phyloP scores from a whole-genome alignment of 2,888 invertebrate genomes.

The Ganaspis brasiliensis region DNA sequence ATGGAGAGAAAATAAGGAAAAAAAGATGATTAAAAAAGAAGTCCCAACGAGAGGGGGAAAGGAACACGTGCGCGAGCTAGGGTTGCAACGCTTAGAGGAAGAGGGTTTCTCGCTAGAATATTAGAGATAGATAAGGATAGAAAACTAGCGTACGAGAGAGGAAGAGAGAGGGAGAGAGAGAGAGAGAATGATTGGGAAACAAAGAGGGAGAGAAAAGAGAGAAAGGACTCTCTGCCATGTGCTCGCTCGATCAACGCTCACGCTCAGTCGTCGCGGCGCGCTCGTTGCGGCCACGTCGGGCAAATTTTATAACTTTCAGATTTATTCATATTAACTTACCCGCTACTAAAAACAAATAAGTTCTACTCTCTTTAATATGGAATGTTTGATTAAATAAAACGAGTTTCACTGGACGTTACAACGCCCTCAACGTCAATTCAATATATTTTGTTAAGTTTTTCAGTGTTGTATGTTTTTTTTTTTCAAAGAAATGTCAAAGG shows the following conservation, averaged over 20 bases:
- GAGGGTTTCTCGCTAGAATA: slow-evolving; percentile 43
- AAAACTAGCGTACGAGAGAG: slow-evolving; percentile 32
- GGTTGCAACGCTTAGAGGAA: slow-evolving; percentile 43
- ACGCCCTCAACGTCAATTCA: slow-evolving; percentile 1
- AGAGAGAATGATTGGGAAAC: slow-evolving; percentile 20
- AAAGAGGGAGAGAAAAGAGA: slow-evolving; percentile 52
- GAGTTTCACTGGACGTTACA: slow-evolving; percentile 6
- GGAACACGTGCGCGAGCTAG: slow-evolving; percentile 49
- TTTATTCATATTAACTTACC: too few relatives aligned
- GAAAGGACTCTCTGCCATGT: slow-evolving; percentile 71
- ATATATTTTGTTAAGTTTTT: background rate
- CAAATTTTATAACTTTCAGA: background rate
- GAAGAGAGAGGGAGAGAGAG: slow-evolving; percentile 46
- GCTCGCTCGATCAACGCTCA: slow-evolving; percentile 74
- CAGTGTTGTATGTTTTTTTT: slow-evolving; percentile 4
- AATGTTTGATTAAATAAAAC: slow-evolving; percentile 20
- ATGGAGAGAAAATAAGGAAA: background rate
- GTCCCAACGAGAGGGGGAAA: background rate
- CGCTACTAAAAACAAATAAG: too few relatives aligned
- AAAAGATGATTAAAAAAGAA: slow-evolving; percentile 15
- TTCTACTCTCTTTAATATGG: background rate
- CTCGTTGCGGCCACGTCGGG: slow-evolving; percentile 71
- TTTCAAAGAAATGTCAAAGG: background rate
- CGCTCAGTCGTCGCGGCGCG: slow-evolving; percentile 78
- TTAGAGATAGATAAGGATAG: slow-evolving; percentile 46